Percentiles rank a stretch among this genome's conserved stretches.
Evolutionary conservation across 2,113 vertebrate genomes (phyloP).

Genomic region (Nerophis ophidion): DNA sequence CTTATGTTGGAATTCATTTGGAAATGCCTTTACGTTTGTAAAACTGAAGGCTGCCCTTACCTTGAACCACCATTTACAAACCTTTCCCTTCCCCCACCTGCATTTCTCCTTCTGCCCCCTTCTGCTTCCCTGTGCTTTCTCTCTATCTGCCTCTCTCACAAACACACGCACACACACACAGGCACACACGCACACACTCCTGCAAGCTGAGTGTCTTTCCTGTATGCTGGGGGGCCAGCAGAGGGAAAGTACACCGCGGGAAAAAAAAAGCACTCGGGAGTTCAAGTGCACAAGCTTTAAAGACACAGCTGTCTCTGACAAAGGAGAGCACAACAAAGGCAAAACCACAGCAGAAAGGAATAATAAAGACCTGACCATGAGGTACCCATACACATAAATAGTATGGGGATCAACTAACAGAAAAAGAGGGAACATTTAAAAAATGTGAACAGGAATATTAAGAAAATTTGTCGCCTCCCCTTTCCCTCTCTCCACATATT

Average conservation of each 20-base stretch:
- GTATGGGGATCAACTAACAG: conserved; percentile 24
- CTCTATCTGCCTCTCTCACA: conserved; percentile 20
- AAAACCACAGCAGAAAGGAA: conserved; percentile 24
- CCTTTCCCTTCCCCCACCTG: conserved; percentile 63
- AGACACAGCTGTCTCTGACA: conserved; percentile 59
- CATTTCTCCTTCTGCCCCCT: conserved; percentile 59
- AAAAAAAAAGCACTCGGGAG: conserved; percentile 63
- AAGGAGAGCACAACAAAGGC: conserved; percentile 31
- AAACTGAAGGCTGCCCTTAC: conserved; percentile 32
- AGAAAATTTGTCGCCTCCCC: conserved; percentile 63
- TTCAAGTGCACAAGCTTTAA: conserved; percentile 70
- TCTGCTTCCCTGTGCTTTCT: conserved; percentile 51
- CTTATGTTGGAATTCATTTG: background rate
- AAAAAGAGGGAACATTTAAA: conserved; percentile 26
- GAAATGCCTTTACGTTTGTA: conserved; percentile 25
- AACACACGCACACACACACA: conserved; percentile 12
- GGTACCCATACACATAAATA: conserved; percentile 1
- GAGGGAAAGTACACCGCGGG: conserved; percentile 58
- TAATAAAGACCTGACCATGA: conserved; percentile 40
- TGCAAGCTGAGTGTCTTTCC: conserved; percentile 61
- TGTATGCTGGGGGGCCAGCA: conserved; percentile 64
- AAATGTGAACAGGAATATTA: conserved; percentile 57
- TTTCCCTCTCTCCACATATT: conserved; percentile 56
- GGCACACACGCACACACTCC: conserved; percentile 35
- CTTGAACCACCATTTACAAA: conserved; percentile 56